Conservation (phyloP, 2,113 vertebrate species). For the Oophaga pumilio region DNA sequence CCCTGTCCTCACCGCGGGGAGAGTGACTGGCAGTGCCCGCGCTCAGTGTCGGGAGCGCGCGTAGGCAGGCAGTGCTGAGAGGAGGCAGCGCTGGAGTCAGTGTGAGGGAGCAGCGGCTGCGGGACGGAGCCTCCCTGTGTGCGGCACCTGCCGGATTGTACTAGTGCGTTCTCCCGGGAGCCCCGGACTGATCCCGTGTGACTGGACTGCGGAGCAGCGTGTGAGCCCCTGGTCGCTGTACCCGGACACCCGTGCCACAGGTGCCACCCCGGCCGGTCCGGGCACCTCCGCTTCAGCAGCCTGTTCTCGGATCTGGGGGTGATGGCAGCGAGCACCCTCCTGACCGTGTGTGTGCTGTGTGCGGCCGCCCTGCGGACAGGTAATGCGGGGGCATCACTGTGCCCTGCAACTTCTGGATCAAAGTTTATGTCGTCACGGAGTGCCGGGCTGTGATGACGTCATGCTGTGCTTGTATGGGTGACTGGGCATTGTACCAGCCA, state of each 20-base stretch:
- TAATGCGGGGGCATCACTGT: background rate
- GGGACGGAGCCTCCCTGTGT: conserved; percentile 39
- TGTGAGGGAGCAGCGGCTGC: conserved; percentile 49
- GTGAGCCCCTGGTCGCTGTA: background rate
- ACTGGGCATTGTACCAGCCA: too few relatives aligned
- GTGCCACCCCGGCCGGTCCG: conserved; percentile 43
- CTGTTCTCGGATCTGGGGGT: background rate
- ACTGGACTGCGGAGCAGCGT: background rate
- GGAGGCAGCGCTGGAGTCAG: conserved; percentile 20
- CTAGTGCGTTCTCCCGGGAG: too few relatives aligned
- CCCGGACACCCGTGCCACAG: conserved; percentile 16
- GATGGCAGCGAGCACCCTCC: conserved; percentile 44
- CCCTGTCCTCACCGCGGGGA: conserved; percentile 10
- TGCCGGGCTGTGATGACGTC: background rate
- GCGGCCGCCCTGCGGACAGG: conserved; percentile 49
- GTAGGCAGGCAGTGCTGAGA: conserved; percentile 4
- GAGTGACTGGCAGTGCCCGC: background rate
- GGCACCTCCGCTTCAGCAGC: background rate
- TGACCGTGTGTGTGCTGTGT: conserved; percentile 50
- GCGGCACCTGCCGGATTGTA: conserved; percentile 14
- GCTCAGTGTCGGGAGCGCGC: conserved; percentile 14
- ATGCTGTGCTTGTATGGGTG: background rate
- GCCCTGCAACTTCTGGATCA: background rate
- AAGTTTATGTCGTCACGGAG: background rate
- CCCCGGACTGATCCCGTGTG: background rate